Conservation (phyloP, 2,113 vertebrate genomes). For the Pelecanoides urinatrix region DNA sequence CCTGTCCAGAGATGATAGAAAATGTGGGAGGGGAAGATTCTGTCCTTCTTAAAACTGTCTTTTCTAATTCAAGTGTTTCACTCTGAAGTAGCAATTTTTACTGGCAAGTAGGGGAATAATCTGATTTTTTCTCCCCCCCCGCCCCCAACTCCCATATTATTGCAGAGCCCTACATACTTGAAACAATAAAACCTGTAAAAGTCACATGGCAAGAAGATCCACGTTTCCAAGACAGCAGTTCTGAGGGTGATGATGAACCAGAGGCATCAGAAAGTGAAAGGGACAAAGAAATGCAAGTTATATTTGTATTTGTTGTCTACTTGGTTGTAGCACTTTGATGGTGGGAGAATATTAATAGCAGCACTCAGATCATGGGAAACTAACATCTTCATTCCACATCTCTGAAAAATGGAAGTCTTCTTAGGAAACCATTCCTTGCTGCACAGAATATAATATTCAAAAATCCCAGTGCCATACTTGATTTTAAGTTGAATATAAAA, state of each 20-base stretch:
- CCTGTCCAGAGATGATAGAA: background rate
- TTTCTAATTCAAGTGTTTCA: background rate
- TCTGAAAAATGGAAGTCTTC: background rate
- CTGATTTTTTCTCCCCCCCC: background rate
- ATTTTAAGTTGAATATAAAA: background rate
- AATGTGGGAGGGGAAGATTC: background rate
- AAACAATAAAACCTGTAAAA: constrained; percentile 72
- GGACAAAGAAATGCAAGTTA: constrained; percentile 66
- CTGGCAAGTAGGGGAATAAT: background rate
- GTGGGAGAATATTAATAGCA: background rate
- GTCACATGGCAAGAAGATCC: constrained; percentile 82
- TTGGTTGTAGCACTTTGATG: background rate
- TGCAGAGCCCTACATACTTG: constrained; percentile 76
- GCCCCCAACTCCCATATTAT: background rate
- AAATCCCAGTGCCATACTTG: background rate
- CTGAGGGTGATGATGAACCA: constrained; percentile 79
- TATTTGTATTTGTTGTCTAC: background rate
- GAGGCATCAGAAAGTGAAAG: background rate
- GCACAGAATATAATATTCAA: background rate
- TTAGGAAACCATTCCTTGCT: background rate
- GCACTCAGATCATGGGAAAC: background rate
- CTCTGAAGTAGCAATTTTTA: background rate
- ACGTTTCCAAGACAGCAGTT: constrained; percentile 89
- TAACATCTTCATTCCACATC: background rate
- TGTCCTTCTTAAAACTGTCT: background rate